Base-by-base conservation (phyloP, 2,888 invertebrate species). In the Calameuta pallipes region DNA sequence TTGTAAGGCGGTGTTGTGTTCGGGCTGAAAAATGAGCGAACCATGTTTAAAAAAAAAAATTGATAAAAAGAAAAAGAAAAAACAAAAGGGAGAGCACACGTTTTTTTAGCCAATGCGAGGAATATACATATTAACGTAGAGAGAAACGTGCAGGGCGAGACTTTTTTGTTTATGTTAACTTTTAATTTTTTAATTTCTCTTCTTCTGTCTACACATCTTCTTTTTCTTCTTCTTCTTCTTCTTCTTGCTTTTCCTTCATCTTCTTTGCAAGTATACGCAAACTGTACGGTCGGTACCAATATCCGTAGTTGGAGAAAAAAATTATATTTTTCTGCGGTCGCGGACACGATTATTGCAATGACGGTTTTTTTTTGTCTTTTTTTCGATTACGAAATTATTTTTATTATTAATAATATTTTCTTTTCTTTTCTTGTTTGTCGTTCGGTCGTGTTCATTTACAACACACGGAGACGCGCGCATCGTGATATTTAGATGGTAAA, bases 401-500 rank as follows among this genome's bases (percentile, higher is more conserved):
- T 56, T 23, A 56, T 56, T 71, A 33, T 31, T 71, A 34, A 71
- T 71, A 31, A 34, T 34, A 34, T 71, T 71, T 71, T 71, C 30
- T 74, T 23, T 74, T 74, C 74, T n/a, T 74, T 74, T 74, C 74
- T 71, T 23, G 71, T 71, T 34, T 71, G 31, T 71, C 31, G 23
- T 71, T 85, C 81, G 79, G 80, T 82, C 82, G 82, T 82, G 81
- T 82, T 85, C 77, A 78, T 81, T 82, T 80, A 81, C 80, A 82
- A 81, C 83, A 80, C 84, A 84, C 71, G 71, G 33, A 71, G 71
- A 84, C 80, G 79, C 81, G 82, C 78, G 82, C 81, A 84, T 84
- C 85, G 90, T 90, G 91, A 90, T 91, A 91, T 90, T 90, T 90
- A 89, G 88, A 88, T 85, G 85, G 87, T 89, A 89, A 56, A 88